phyloP scores from a whole-genome alignment of 2,888 invertebrate species.

The Drosophila bunnanda region DNA sequence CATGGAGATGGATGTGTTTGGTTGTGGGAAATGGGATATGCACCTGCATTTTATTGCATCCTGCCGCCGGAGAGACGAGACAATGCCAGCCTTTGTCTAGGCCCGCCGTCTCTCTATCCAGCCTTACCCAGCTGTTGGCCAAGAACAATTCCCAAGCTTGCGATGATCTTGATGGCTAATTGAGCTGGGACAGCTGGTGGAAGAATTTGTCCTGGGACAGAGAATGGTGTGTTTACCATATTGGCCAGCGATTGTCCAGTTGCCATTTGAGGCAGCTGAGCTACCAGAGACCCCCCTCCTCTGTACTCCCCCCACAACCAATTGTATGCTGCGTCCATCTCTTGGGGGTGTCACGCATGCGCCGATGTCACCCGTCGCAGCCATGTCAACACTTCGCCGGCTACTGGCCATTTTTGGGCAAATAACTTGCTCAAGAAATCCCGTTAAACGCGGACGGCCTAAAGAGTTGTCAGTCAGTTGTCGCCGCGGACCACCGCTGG shows the following conservation, averaged over 20 bases:
- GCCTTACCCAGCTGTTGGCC: constrained; percentile 31
- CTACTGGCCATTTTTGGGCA: constrained; percentile 76
- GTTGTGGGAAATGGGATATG: constrained; percentile 28
- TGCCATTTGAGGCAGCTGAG: constrained; percentile 2
- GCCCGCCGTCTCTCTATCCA: constrained; percentile 22
- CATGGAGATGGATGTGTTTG: constrained; percentile 22
- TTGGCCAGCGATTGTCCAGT: constrained; percentile 4
- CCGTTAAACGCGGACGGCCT: constrained; percentile 49
- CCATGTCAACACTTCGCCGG: constrained; percentile 50
- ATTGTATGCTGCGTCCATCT: constrained; percentile 6
- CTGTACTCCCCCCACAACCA: background rate
- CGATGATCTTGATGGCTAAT: constrained; percentile 50
- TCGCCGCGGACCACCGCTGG: constrained; percentile 66
- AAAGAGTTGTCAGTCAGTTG: constrained; percentile 79
- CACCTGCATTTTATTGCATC: constrained; percentile 74
- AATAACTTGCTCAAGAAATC: constrained; percentile 66
- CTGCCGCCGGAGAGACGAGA: constrained; percentile 55
- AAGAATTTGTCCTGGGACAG: constrained; percentile 26
- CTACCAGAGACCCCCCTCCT: constrained; percentile 3
- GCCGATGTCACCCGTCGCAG: constrained; percentile 72
- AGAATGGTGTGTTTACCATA: constrained; percentile 44
- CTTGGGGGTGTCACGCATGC: constrained; percentile 73
- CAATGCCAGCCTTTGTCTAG: constrained; percentile 69
- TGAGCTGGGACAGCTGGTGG: constrained; percentile 44
- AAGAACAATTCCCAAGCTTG: constrained; percentile 25